Percentiles rank a stretch among this genome's conserved stretches.
Conservation (phyloP, 2,113 vertebrate species). For the Ciconia maguari region DNA sequence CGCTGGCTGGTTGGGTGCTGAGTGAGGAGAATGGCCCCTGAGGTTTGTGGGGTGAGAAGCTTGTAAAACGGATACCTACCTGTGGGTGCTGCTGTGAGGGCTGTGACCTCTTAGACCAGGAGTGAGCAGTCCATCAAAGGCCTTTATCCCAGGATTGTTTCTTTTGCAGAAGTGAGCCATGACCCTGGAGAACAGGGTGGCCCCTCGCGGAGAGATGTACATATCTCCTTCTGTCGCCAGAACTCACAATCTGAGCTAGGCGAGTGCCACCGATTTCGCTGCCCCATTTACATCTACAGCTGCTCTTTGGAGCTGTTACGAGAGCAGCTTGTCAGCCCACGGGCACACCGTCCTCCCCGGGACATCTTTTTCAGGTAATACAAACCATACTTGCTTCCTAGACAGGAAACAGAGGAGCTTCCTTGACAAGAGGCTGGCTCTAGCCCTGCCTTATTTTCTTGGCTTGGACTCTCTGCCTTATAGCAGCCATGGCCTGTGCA, state of each 20-base stretch:
- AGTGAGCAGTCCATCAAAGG: accelerated
- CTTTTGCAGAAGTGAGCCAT: slow-evolving; percentile 50
- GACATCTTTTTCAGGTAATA: slow-evolving; percentile 90
- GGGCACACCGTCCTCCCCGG: slow-evolving; percentile 74
- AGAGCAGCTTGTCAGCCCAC: slow-evolving; percentile 87
- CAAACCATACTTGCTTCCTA: neutral
- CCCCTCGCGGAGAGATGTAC: slow-evolving; percentile 72
- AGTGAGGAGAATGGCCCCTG: neutral
- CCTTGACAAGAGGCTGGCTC: neutral
- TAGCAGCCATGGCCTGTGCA: neutral
- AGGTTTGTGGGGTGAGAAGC: neutral
- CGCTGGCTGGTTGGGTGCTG: neutral
- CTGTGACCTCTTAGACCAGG: neutral
- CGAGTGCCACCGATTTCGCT: slow-evolving; percentile 78
- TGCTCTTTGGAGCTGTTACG: slow-evolving; percentile 88
- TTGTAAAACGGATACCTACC: neutral
- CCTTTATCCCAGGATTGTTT: neutral
- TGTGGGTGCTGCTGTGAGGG: neutral
- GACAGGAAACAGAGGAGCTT: neutral
- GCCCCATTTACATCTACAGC: slow-evolving; percentile 93
- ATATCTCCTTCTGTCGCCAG: slow-evolving; percentile 78
- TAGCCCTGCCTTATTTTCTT: neutral
- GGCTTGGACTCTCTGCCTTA: neutral
- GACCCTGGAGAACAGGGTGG: slow-evolving; percentile 76
- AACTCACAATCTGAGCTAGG: slow-evolving; percentile 77